Evolutionary conservation across 2,797 vertebrate species (phyloP).

Genomic region (Rhadinocentrus ornatus): DNA sequence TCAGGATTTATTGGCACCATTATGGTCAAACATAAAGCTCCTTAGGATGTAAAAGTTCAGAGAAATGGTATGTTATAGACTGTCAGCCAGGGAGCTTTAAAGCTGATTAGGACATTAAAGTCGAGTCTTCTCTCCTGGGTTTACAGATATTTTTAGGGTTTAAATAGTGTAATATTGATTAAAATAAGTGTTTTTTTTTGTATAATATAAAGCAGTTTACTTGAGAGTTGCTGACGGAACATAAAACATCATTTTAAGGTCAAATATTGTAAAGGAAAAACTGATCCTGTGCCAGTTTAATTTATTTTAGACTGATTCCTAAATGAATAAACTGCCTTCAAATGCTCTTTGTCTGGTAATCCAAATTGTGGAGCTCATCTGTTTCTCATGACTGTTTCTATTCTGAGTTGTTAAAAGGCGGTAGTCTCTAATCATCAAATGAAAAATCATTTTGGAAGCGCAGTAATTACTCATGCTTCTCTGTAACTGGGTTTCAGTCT

Average conservation of each 20-base stretch:
- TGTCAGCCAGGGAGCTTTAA: slow-evolving; percentile 35
- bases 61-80: slow-evolving; percentile 47
- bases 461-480: slow-evolving; percentile 73
- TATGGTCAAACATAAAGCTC: slow-evolving; percentile 67
- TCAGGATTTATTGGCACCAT: slow-evolving; percentile 69
- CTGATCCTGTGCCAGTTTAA: slow-evolving; percentile 1
- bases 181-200: not conserved
- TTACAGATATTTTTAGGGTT: slow-evolving; percentile 21
- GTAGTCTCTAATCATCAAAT: slow-evolving; percentile 68
- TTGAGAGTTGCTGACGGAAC: not conserved
- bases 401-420: slow-evolving; percentile 54
- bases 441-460: slow-evolving; percentile 64
- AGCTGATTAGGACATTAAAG: slow-evolving; percentile 32
- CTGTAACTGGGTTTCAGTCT: slow-evolving; percentile 65
- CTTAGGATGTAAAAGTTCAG: slow-evolving; percentile 67
- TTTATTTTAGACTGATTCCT: slow-evolving; percentile 20
- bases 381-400: slow-evolving; percentile 50
- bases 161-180: slow-evolving; percentile 1
- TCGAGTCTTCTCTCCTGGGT: slow-evolving; percentile 20
- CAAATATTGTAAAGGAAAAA: not conserved
- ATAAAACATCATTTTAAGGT: slow-evolving; percentile 8
- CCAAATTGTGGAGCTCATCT: slow-evolving; percentile 49
- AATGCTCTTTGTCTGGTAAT: slow-evolving; percentile 54
- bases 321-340: slow-evolving; percentile 22
- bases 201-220: slow-evolving; percentile 9